Evolutionary conservation across 2,888 invertebrate genomes (phyloP).

Genomic region (Sesia apiformis): DNA sequence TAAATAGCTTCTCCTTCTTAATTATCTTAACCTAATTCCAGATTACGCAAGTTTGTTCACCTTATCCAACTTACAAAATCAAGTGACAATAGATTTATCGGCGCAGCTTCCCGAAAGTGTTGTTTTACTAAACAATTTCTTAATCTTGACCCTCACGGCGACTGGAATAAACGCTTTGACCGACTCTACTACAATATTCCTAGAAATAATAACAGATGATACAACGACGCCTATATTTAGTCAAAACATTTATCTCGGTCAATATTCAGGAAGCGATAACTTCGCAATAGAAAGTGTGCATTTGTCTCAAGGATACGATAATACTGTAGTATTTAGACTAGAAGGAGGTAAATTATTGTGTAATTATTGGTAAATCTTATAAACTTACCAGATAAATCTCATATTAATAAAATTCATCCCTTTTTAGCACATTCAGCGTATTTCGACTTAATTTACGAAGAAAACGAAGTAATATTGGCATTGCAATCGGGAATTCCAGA

Average conservation of each 20-base stretch:
- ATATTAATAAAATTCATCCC: too few relatives aligned
- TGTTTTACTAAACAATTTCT: constrained; percentile 32
- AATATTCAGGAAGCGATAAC: constrained; percentile 25
- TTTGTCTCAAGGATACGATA: constrained; percentile 38
- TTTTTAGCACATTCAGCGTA: constrained; percentile 39
- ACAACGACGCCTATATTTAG: constrained; percentile 40
- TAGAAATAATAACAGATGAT: constrained; percentile 49
- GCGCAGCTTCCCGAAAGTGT: constrained; percentile 28
- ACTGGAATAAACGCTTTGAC: constrained; percentile 31
- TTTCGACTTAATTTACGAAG: constrained; percentile 23
- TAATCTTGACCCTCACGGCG: constrained; percentile 40
- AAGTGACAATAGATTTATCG: constrained; percentile 22
- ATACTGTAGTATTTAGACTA: constrained; percentile 32
- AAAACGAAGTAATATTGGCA: constrained; percentile 20
- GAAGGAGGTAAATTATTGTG: constrained; percentile 35
- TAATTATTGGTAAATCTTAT: neutral
- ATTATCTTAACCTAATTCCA: constrained; percentile 19
- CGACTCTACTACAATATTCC: constrained; percentile 25
- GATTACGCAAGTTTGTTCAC: constrained; percentile 29
- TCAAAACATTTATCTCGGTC: constrained; percentile 32
- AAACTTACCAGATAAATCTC: neutral
- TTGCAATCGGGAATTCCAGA: constrained; percentile 30
- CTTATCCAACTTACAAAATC: constrained; percentile 18
- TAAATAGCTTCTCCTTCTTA: neutral
- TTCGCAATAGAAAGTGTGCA: constrained; percentile 30